A percentile compares a stretch with the other conserved stretches of the same genome.
Conservation (phyloP, 2,888 invertebrate genomes). For the Pterobdella sp. region DNA sequence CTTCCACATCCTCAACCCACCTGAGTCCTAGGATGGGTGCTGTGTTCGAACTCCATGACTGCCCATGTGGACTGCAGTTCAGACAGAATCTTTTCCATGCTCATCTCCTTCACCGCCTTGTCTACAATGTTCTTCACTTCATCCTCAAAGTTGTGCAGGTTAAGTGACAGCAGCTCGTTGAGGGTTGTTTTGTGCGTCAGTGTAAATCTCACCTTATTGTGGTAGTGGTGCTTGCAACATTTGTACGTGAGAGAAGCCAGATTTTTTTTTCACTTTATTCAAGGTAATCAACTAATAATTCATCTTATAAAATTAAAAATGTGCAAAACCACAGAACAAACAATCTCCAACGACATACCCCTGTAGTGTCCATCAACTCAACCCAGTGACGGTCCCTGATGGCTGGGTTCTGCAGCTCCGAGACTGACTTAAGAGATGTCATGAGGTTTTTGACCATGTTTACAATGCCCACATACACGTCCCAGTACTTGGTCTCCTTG, state of each 20-base stretch:
- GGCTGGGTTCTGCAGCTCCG: constrained; percentile 89
- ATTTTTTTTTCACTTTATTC: not conserved
- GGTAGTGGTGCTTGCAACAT: too few relatives aligned
- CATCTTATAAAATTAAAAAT: not conserved
- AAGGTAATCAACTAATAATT: not conserved
- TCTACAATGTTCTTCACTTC: constrained; percentile 92
- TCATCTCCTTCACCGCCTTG: constrained; percentile 96
- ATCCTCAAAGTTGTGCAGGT: constrained; percentile 91
- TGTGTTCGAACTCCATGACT: constrained; percentile 76
- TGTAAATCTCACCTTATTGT: constrained; percentile 72
- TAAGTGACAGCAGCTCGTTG: constrained; percentile 79
- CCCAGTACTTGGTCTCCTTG: constrained; percentile 92
- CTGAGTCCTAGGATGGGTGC: constrained; percentile 71
- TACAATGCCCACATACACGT: constrained; percentile 77
- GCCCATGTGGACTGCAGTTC: constrained; percentile 87
- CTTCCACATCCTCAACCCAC: not conserved
- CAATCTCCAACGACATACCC: constrained; percentile 53
- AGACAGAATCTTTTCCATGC: constrained; percentile 87
- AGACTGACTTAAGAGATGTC: constrained; percentile 84
- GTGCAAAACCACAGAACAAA: not conserved
- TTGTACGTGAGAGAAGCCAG: too few relatives aligned
- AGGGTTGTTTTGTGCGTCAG: constrained; percentile 87
- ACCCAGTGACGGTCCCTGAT: constrained; percentile 93
- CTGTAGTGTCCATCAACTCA: constrained; percentile 88
- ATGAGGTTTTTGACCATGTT: constrained; percentile 90